Base-by-base conservation (phyloP, 2,888 invertebrate genomes). In the Mactromeris polynyma region DNA sequence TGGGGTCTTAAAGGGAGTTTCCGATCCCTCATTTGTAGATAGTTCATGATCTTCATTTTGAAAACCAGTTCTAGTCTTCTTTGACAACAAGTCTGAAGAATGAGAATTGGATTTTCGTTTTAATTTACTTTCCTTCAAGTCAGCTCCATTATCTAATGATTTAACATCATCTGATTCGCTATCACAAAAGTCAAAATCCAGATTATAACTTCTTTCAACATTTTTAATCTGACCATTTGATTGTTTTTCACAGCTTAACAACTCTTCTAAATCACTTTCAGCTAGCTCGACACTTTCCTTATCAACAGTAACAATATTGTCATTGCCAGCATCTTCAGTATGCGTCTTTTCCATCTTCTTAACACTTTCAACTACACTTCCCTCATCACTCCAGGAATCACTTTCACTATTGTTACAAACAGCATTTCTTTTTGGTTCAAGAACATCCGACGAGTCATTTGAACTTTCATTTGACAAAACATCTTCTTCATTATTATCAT, bases 61-160 rank as follows among this genome's bases (percentile, higher is more conserved):
- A 26, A 21, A 36, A 19, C 31, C 38, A 33, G 36, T 73, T 21
- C 51, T 46, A 31, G 46, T 38, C 33, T 78, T 83, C 78, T 83
- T 83, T 14, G 51, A 21, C 17, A 73, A 26, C n/a, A 33, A 14
- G 4, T 77, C 51, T 42, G 42, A 46, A n/a, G 58, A 78, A 36
- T 90, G 85, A 64, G 86, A 86, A 36, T 86, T 64, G 31, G 80
- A 64, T 73, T 87, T 85, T 77, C 89, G 82, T 81, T 86, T 88
- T 33, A 38, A 9, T 46, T 83, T 58, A 33, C 31, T n/a, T 73
- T 26, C 81, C 31, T 54, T 31, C 42, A 17, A 14, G 21, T 89
- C 51, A 64, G n/a, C 64, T 33, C 21, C 21, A 31, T 88, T 38
- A 36, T 73, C 83, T 4, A 14, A 26, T 73, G 33, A 40, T 0